These are phyloP conservation scores for Apodemia mormo DNA, from an alignment of 2,888 invertebrate species.

Conservation along the genomic window DNA sequence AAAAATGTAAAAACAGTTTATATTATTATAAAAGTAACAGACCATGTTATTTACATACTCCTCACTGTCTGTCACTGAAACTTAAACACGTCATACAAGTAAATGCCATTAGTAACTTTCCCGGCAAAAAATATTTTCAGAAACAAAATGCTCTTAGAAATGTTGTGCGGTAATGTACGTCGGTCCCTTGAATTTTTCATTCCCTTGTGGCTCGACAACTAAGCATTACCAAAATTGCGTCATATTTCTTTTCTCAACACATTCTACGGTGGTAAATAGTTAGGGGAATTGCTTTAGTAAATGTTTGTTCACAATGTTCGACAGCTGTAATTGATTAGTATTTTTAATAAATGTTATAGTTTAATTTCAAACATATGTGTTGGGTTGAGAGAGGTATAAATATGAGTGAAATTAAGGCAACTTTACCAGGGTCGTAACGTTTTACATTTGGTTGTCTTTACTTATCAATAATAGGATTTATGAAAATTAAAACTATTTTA, in stretches of 20 bases:
- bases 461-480: too few relatives aligned
- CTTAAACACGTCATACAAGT: constrained; percentile 41
- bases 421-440: too few relatives aligned
- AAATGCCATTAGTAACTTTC: constrained; percentile 50
- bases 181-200: constrained; percentile 80
- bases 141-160: constrained; percentile 72
- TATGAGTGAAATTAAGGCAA: too few relatives aligned
- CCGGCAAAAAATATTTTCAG: constrained; percentile 62
- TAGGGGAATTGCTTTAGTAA: constrained; percentile 61
- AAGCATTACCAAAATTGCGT: constrained; percentile 81
- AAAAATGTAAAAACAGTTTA: background rate
- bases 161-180: constrained; percentile 72
- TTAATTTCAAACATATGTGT: background rate
- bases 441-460: too few relatives aligned
- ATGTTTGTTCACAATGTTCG: constrained; percentile 45
- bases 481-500: too few relatives aligned
- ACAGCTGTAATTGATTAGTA: constrained; percentile 45
- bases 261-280: constrained; percentile 68
- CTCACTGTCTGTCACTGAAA: constrained; percentile 36
- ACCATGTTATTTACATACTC: constrained; percentile 17
- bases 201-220: constrained; percentile 79
- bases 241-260: constrained; percentile 77
- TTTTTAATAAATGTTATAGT: constrained; percentile 24
- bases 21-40: constrained; percentile 10
- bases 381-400: too few relatives aligned